Conservation (phyloP, 2,113 vertebrate genomes). For the Xenus cinereus region DNA sequence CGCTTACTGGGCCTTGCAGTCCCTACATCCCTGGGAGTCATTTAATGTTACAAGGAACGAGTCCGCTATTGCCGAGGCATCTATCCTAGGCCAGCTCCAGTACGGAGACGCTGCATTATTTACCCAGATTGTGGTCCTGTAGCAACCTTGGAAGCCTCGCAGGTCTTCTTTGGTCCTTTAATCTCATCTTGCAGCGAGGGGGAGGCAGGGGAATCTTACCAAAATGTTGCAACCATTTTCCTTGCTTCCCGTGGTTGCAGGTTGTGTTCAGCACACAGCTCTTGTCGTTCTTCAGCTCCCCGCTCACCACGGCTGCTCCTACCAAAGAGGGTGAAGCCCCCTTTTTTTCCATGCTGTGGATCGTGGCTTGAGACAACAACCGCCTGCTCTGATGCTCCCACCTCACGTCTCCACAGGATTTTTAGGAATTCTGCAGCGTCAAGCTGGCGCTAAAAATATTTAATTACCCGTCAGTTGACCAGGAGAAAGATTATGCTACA, state of each 20-base stretch:
- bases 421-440: not conserved
- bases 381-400: not conserved
- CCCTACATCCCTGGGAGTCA: not conserved
- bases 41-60: not conserved
- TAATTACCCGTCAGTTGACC: not conserved
- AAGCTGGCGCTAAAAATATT: not conserved
- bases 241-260: not conserved
- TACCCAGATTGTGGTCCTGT: not conserved
- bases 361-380: not conserved
- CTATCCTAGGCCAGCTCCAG: not conserved
- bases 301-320: not conserved
- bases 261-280: not conserved
- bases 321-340: not conserved
- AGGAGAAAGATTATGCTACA: not conserved
- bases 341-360: not conserved
- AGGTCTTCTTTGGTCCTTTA: not conserved
- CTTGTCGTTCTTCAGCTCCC: not conserved
- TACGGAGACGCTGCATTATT: not conserved
- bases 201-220: not conserved
- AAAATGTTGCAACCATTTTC: not conserved
- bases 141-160: not conserved
- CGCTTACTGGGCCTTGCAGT: not conserved
- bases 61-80: not conserved
- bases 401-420: not conserved
- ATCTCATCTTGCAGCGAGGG: not conserved